phyloP scores from a whole-genome alignment of 2,113 vertebrate genomes.

The Notiomystis cincta region DNA sequence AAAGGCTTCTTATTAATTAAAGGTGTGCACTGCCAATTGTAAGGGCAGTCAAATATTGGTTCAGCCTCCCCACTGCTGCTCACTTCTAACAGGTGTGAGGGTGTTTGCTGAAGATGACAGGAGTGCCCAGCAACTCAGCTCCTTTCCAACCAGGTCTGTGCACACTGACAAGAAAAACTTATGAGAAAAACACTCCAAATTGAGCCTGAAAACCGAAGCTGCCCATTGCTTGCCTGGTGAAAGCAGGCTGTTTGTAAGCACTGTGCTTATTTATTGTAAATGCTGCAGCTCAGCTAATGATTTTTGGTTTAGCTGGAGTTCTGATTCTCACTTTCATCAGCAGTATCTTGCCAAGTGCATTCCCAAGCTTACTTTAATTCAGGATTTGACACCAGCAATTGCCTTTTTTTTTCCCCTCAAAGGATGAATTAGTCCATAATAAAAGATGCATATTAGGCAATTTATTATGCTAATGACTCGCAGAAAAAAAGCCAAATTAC shows the following conservation, averaged over 20 bases:
- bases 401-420: not conserved
- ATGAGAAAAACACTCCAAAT: not conserved
- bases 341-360: slow-evolving; percentile 11
- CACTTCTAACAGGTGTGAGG: not conserved
- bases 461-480: slow-evolving; percentile 42
- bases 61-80: not conserved
- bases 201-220: not conserved
- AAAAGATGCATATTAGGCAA: slow-evolving; percentile 1
- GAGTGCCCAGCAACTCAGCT: not conserved
- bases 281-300: not conserved
- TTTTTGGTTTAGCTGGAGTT: not conserved
- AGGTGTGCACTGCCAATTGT: not conserved
- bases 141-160: not conserved
- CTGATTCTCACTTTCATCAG: slow-evolving; percentile 23
- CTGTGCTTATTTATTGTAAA: not conserved
- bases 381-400: not conserved
- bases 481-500: slow-evolving; percentile 26
- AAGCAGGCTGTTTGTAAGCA: not conserved
- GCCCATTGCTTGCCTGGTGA: not conserved
- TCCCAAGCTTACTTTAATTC: slow-evolving; percentile 43
- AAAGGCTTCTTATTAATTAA: slow-evolving; percentile 18
- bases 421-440: slow-evolving; percentile 27
- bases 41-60: not conserved
- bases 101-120: not conserved
- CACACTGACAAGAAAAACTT: not conserved